A percentile compares a stretch with the other conserved stretches of the same genome.
Conservation (phyloP, 2,113 vertebrate species). For the Symphodus melops region DNA sequence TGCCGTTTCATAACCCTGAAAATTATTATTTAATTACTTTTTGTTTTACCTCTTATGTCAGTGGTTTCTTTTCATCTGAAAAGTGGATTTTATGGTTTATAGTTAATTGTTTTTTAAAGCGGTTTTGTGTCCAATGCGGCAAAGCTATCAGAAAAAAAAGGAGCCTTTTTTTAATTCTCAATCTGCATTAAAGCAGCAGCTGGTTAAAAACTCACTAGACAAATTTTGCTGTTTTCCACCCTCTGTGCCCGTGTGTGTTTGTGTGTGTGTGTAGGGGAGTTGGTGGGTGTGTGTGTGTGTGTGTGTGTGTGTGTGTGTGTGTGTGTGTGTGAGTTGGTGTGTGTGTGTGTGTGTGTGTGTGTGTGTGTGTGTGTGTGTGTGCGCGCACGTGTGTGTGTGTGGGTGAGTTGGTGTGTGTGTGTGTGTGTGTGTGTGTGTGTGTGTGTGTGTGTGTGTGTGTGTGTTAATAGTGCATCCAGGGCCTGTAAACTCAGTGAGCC, state of each 20-base stretch:
- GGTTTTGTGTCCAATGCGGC: conserved; percentile 6
- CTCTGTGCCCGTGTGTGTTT: conserved; percentile 1
- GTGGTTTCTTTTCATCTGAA: conserved; percentile 8
- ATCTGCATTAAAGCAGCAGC: conserved; percentile 41
- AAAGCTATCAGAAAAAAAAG: conserved; percentile 4
- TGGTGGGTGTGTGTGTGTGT: no score
- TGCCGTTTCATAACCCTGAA: background rate
- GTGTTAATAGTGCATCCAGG: conserved; percentile 51
- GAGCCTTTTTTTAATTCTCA: background rate
- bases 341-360: background rate
- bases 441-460: background rate
- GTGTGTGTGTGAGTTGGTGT: no score
- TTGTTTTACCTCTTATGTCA: no score
- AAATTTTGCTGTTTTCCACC: conserved; percentile 18
- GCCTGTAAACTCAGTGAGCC: conserved; percentile 65
- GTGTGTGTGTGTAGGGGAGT: background rate
- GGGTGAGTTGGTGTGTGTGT: background rate
- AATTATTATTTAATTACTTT: no score
- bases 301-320: no score
- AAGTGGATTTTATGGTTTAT: conserved; percentile 13
- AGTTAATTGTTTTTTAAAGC: conserved; percentile 12
- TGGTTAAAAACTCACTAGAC: conserved; percentile 27
- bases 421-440: conserved; percentile 1
- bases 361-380: conserved; percentile 5
- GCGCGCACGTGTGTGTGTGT: conserved; percentile 1